Evolutionary conservation across 2,113 vertebrate species (phyloP), one percentile per base, ranked within the genome.

Genomic region (Sorex araneus): DNA sequence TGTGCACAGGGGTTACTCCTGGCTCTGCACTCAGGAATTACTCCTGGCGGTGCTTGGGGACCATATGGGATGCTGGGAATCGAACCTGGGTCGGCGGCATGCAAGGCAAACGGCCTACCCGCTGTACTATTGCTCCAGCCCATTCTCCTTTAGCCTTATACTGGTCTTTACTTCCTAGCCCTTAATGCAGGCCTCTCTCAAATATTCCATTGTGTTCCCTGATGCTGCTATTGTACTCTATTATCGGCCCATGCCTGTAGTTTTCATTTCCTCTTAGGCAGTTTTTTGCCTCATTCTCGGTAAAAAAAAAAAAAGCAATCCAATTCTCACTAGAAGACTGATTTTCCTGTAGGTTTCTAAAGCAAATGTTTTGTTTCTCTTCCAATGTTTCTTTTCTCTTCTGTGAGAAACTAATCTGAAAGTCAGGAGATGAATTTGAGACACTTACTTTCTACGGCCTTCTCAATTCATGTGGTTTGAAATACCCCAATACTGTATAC

Each of bases 401-500:
- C 40, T 7, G 4, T 40, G 25, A 84, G 34, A 25, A 74, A 74
- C 25, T 15, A 74, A 63, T 19, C 30, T 45, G 54, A 88, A 50
- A 76, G 36, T 50, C 60, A 88, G 40, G n/a, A 93, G 40, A 32
- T 84, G 1, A 75, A 64, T 80, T 64, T 93, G 40, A 57, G 23
- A 47, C 13, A 54, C 15, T 25, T 5, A 74, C 79, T 76, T 75
- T 19, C 1, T 6, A 36, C 6, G 76, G 23, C 88, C 30, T 47
- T 75, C 12, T 30, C 57, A 84, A 23, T 5, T 54, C 23, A 87
- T 79, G 36, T 25, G 73, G 9, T 16, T 75, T n/a, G 47, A 76
- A n/a, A n/a, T n/a, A n/a, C n/a, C n/a, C n/a, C n/a, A n/a, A n/a
- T n/a, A 47, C 40, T 50, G 13, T 66, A n/a, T 76, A 45, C 67